Evolutionary conservation across 2,113 vertebrate genomes (phyloP).

Genomic region (Hypanus sabinus): DNA sequence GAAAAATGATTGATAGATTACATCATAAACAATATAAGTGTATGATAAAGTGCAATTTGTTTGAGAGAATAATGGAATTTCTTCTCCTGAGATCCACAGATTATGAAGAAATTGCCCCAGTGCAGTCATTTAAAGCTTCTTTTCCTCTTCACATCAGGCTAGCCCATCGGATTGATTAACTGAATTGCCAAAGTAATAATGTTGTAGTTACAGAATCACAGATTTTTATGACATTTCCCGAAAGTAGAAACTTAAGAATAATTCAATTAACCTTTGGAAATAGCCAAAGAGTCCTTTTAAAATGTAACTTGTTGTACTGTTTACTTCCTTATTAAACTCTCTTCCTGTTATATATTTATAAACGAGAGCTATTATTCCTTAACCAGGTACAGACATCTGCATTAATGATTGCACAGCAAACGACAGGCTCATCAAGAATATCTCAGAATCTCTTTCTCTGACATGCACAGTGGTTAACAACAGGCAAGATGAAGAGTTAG

Average conservation of each 20-base stretch:
- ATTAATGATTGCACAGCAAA: slow-evolving; percentile 48
- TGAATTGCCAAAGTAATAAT: neutral
- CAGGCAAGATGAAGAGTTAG: slow-evolving; percentile 51
- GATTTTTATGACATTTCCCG: neutral
- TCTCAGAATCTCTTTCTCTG: slow-evolving; percentile 42
- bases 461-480: slow-evolving; percentile 50
- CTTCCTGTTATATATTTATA: neutral
- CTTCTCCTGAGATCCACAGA: neutral
- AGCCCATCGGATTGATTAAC: neutral
- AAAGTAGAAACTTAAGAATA: neutral
- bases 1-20: neutral
- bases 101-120: neutral
- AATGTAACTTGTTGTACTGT: neutral
- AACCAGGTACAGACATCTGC: slow-evolving; percentile 52
- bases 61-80: neutral
- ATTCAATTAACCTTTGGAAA: neutral
- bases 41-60: neutral
- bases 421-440: slow-evolving; percentile 17
- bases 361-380: neutral
- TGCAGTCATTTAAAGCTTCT: neutral
- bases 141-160: neutral
- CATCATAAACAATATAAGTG: neutral
- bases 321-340: neutral
- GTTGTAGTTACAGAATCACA: neutral
- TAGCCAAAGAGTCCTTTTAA: neutral